Evolutionary conservation across 2,113 vertebrate species (phyloP).

Genomic region (Cavia porcellus): DNA sequence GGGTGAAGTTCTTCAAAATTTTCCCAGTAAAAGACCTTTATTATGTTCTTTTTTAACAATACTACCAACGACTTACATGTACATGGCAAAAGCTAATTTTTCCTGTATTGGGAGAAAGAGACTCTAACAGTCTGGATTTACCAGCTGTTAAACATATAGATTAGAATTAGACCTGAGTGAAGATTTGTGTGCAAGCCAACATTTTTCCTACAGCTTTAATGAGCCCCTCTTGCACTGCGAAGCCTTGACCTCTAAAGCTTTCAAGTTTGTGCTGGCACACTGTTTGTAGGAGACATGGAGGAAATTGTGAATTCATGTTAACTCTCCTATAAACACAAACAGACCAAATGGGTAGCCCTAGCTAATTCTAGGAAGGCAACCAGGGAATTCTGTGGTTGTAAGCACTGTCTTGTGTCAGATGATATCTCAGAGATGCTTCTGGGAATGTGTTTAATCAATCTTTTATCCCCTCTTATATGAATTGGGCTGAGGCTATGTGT

Average conservation of each 20-base stretch:
- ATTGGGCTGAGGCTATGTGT: conserved; percentile 18
- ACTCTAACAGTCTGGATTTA: conserved; percentile 53
- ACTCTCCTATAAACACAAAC: conserved; percentile 64
- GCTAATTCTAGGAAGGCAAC: conserved; percentile 18
- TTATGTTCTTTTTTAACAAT: background rate
- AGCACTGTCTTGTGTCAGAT: conserved; percentile 26
- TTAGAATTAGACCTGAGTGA: conserved; percentile 60
- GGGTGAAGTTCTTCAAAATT: background rate
- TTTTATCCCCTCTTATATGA: conserved; percentile 45
- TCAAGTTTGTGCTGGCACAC: conserved; percentile 27
- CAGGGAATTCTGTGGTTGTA: conserved; percentile 49
- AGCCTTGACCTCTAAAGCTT: conserved; percentile 70
- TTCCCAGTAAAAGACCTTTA: background rate
- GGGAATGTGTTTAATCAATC: conserved; percentile 63
- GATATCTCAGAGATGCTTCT: conserved; percentile 57
- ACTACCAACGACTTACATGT: background rate
- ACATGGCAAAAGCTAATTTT: conserved; percentile 6
- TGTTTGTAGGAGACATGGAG: conserved; percentile 52
- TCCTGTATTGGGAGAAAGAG: conserved; percentile 57
- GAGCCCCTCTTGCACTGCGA: conserved; percentile 71
- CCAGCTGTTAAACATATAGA: conserved; percentile 74
- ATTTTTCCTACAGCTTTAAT: conserved; percentile 71
- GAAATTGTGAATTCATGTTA: conserved; percentile 72
- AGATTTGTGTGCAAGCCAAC: conserved; percentile 35
- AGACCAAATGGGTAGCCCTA: background rate